Conservation (phyloP, 2,797 vertebrate species). For the Sylvia borin region DNA sequence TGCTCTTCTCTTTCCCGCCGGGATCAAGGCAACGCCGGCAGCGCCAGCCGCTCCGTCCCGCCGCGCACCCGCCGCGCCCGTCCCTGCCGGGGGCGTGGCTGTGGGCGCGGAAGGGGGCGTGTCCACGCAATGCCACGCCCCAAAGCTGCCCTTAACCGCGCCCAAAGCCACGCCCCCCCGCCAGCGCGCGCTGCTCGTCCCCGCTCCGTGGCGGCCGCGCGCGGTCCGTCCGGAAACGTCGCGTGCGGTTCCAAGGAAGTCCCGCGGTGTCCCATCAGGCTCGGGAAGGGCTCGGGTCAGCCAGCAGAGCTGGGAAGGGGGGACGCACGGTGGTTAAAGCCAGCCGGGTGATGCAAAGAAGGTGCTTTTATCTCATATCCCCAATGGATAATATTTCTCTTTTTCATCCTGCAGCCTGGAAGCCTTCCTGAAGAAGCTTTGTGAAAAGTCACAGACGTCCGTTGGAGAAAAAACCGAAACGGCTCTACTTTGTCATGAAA, state of each 20-base stretch:
- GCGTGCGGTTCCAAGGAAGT: rapidly evolving
- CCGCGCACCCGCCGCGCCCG: conserved; percentile 1
- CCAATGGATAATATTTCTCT: not conserved
- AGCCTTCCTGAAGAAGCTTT: not conserved
- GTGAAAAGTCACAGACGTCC: not conserved
- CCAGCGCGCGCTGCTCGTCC: not conserved
- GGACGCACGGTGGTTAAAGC: not conserved
- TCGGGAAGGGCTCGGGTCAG: not conserved
- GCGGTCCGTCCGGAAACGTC: rapidly evolving
- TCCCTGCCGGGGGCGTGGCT: not conserved
- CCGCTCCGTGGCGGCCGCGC: rapidly evolving
- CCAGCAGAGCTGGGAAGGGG: not conserved
- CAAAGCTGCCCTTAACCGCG: rapidly evolving
- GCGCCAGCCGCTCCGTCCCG: not conserved
- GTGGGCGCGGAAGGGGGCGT: rapidly evolving
- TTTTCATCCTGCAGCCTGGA: not conserved
- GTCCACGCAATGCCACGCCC: rapidly evolving
- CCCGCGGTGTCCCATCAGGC: rapidly evolving
- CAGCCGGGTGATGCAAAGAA: not conserved
- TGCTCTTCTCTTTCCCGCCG: not conserved
- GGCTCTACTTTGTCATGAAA: not conserved
- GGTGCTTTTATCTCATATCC: not conserved
- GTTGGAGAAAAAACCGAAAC: rapidly evolving
- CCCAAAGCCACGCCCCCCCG: rapidly evolving
- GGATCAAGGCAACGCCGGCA: not conserved